phyloP scores from a whole-genome alignment of 1,140 invertebrate genomes.

The Heliothis virescens region DNA sequence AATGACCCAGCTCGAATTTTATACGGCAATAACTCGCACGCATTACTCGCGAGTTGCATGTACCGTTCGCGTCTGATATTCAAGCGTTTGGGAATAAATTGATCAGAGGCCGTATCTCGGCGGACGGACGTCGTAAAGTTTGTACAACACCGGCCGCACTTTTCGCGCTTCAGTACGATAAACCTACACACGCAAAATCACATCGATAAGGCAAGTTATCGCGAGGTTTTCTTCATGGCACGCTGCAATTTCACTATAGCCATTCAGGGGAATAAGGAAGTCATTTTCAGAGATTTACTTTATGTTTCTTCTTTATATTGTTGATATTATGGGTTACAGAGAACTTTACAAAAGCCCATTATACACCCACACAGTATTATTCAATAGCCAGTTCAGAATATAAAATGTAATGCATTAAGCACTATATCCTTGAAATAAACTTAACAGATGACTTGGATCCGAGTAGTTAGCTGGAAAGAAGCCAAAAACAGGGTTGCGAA shows the following conservation, averaged over 20 bases:
- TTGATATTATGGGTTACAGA: background rate
- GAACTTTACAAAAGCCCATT: slow-evolving; percentile 15
- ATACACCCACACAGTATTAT: slow-evolving; percentile 33
- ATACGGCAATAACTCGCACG: slow-evolving; percentile 74
- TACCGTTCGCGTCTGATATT: slow-evolving; percentile 41
- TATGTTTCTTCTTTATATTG: background rate
- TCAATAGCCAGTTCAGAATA: slow-evolving; percentile 46
- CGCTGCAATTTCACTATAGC: background rate
- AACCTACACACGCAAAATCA: slow-evolving; percentile 48
- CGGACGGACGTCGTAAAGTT: slow-evolving; percentile 67
- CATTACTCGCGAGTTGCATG: slow-evolving; percentile 59
- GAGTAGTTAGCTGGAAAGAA: slow-evolving; percentile 73
- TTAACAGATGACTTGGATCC: slow-evolving; percentile 78
- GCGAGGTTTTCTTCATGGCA: slow-evolving; percentile 10
- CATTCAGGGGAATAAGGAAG: background rate
- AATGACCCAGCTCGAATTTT: slow-evolving; percentile 73
- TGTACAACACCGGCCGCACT: slow-evolving; percentile 59
- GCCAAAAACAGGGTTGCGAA: slow-evolving; percentile 77
- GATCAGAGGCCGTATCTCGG: slow-evolving; percentile 67
- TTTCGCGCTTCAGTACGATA: slow-evolving; percentile 59
- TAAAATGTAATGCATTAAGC: slow-evolving; percentile 51
- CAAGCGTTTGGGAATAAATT: slow-evolving; percentile 59
- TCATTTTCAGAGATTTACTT: slow-evolving; percentile 22
- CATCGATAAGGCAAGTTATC: slow-evolving; percentile 40
- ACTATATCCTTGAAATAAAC: slow-evolving; percentile 72